A percentile compares a stretch with the other conserved stretches of the same genome.
These are phyloP conservation scores for Acheta domesticus DNA, from an alignment of 2,888 invertebrate genomes.

Conservation along the genomic window DNA sequence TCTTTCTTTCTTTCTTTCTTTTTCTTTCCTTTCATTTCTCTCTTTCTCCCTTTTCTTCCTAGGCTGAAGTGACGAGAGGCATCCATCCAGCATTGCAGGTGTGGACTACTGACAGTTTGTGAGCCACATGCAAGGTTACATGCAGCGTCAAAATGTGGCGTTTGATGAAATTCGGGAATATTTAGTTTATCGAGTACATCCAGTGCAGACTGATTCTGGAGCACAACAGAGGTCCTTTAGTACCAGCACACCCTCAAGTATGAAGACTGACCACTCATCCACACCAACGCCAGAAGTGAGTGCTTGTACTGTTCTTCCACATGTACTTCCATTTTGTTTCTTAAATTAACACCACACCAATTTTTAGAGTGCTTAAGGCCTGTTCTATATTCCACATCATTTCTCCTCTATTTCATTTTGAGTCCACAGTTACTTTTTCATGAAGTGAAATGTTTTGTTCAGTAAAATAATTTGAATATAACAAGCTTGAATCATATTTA, in stretches of 20 bases:
- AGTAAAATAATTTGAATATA: no score
- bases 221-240: not conserved
- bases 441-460: no score
- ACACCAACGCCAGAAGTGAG: not conserved
- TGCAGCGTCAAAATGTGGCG: not conserved
- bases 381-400: no score
- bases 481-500: not conserved
- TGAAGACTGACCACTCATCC: not conserved
- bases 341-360: no score
- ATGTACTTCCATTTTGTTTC: no score
- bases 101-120: not conserved
- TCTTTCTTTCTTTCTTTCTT: no score
- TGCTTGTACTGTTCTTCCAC: no score
- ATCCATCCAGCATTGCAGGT: not conserved
- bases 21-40: no score
- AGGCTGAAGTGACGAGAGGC: not conserved
- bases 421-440: no score
- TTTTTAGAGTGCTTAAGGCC: no score
- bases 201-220: not conserved
- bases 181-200: not conserved
- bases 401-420: no score
- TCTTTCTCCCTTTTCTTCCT: no score
- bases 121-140: not conserved
- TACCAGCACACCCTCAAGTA: not conserved
- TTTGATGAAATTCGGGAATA: not conserved